Percentiles rank a stretch among this genome's conserved stretches.
Conservation (phyloP, 2,888 invertebrate species). For the Aphidoletes aphidimyza region DNA sequence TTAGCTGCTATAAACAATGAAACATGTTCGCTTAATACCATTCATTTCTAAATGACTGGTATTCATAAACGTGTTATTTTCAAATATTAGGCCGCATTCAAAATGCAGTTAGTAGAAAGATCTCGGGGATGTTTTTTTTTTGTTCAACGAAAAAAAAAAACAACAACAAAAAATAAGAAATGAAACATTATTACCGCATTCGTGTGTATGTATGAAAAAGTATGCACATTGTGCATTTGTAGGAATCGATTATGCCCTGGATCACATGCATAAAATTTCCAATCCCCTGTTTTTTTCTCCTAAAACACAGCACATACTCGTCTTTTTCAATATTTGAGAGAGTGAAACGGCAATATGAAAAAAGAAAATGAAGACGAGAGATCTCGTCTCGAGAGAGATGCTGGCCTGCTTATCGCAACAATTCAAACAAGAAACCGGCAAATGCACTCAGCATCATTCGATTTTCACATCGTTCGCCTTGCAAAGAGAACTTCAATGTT, state of each 20-base stretch:
- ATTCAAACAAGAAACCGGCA: background rate
- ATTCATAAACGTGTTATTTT: background rate
- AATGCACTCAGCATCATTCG: background rate
- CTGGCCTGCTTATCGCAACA: slow-evolving; percentile 15
- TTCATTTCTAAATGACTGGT: background rate
- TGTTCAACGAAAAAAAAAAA: background rate
- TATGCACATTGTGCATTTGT: too few species aligned
- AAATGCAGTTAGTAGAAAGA: background rate
- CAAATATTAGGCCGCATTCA: too few species aligned
- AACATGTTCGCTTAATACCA: slow-evolving; percentile 8
- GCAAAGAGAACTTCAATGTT: too few species aligned
- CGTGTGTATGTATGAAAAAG: background rate
- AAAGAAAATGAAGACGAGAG: background rate
- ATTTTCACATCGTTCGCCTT: background rate
- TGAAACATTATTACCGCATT: background rate
- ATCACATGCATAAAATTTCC: background rate
- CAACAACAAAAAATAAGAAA: background rate
- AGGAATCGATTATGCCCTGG: background rate
- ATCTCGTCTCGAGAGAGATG: background rate
- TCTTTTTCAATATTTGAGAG: background rate
- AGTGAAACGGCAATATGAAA: background rate
- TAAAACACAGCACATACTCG: background rate
- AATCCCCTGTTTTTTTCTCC: background rate
- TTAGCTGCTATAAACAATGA: slow-evolving; percentile 27
- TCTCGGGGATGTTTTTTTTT: background rate